Evolutionary conservation across 2,797 vertebrate genomes (phyloP), one percentile per base, ranked within the genome.

Genomic region (Fistularia commersonii): DNA sequence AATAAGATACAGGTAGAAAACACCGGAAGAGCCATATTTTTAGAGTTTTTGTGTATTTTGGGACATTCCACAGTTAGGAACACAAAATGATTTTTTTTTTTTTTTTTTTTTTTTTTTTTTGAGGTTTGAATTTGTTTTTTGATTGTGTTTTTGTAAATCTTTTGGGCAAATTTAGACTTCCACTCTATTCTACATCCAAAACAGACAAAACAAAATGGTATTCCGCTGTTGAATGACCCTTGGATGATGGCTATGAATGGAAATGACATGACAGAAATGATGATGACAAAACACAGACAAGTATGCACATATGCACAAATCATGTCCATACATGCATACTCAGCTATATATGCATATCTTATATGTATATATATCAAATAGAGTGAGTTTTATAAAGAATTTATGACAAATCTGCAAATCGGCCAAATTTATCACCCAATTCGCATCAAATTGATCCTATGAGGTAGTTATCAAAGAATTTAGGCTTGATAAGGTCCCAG

Each of bases 341-440:
- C 76, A 76, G 69, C 80, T 88, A 88, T 89, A 87, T 88, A 89
- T 89, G 69, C 81, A 89, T 88, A 82, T 61, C 34, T 31, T 34
- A 80, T 83, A 88, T 88, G 80, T 76, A 89, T 88, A 89, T 88
- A 90, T 89, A 87, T 81, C 73, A 89, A 89, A 88, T 89, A 89
- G 86, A 89, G 87, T 79, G 86, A 86, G 77, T 88, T 88, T 90
- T 91, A 91, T 91, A 89, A 91, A 90, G 87, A 91, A 88, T 74
- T 71, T 56, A 54, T 45, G 56, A 51, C 43, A 64, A 66, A 63
- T 72, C 52, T 72, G 49, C 72, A 34, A 5, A 64, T 61, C 68
- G 64, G 78, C 70, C 75, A 74, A 69, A 80, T 84, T 69, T 74
- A 48, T 66, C 53, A 63, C 48, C 81, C 66, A 85, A 75, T 80